These are phyloP conservation scores for Gastrophysa polygoni DNA, from an alignment of 2,888 invertebrate species.

Conservation along the genomic window DNA sequence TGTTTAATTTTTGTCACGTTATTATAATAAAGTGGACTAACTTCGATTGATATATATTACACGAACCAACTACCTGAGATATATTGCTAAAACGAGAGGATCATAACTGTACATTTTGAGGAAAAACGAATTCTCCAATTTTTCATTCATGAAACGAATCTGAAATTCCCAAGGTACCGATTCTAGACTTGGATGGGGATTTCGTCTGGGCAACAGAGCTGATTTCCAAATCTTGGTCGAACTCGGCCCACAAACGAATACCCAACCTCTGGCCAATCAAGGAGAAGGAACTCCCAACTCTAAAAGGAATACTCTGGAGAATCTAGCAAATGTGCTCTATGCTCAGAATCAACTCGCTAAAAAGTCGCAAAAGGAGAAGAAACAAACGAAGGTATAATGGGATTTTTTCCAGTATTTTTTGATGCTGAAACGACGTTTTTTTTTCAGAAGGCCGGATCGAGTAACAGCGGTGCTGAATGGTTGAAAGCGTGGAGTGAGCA, in stretches of 20 bases:
- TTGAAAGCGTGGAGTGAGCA: constrained; percentile 68
- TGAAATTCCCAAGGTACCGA: constrained; percentile 73
- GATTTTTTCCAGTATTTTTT: too few relatives aligned
- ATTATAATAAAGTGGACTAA: too few relatives aligned
- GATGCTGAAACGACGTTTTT: too few relatives aligned
- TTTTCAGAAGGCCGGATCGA: constrained; percentile 49
- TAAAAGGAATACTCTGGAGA: constrained; percentile 60
- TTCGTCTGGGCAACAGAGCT: constrained; percentile 79
- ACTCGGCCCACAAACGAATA: constrained; percentile 79
- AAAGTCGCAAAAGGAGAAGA: constrained; percentile 36
- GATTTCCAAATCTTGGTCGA: constrained; percentile 80
- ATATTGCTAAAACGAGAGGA: too few relatives aligned
- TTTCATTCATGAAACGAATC: too few relatives aligned
- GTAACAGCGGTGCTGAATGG: constrained; percentile 63
- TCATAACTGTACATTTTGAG: too few relatives aligned
- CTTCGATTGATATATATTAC: too few relatives aligned
- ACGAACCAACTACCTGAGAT: too few relatives aligned
- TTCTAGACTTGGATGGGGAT: constrained; percentile 79
- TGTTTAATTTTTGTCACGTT: too few relatives aligned
- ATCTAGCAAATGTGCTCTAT: constrained; percentile 49
- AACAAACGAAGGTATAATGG: not conserved
- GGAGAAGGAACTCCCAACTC: constrained; percentile 48
- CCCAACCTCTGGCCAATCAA: constrained; percentile 67
- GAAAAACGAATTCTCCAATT: too few relatives aligned
- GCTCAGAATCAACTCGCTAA: constrained; percentile 53